These are phyloP conservation scores for Globodera rostochiensis DNA, from an alignment of 1,140 invertebrate genomes.

Conservation along the genomic window DNA sequence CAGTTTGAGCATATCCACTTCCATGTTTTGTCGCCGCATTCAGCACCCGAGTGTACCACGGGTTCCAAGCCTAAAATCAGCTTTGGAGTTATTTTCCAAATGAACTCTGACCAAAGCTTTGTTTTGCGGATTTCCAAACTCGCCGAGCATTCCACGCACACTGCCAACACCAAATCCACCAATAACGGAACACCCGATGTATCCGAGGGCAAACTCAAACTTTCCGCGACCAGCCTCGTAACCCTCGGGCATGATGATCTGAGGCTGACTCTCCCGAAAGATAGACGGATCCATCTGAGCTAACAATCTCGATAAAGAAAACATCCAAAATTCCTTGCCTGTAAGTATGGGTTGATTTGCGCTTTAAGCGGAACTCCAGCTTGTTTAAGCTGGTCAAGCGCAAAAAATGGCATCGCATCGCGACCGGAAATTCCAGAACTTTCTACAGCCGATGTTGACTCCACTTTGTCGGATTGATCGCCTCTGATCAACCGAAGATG, in stretches of 20 bases:
- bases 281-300: constrained; percentile 54
- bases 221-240: constrained; percentile 50
- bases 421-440: background rate
- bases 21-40: constrained; percentile 54
- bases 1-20: constrained; percentile 55
- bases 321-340: constrained; percentile 32
- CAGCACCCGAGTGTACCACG: constrained; percentile 34
- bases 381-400: constrained; percentile 48
- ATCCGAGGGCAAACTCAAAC: constrained; percentile 53
- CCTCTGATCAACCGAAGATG: background rate
- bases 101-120: background rate
- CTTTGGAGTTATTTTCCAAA: background rate
- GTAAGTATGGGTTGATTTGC: constrained; percentile 54
- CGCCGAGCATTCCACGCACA: constrained; percentile 33
- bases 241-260: constrained; percentile 57
- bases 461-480: background rate
- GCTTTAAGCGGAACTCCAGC: constrained; percentile 48
- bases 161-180: constrained; percentile 46
- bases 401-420: constrained; percentile 24
- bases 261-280: constrained; percentile 45
- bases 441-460: background rate
- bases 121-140: constrained; percentile 3
- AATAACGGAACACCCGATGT: constrained; percentile 54
- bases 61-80: constrained; percentile 5
- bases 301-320: too few relatives aligned